Conservation (phyloP, 2,113 vertebrate species). For the Caranx ignobilis region DNA sequence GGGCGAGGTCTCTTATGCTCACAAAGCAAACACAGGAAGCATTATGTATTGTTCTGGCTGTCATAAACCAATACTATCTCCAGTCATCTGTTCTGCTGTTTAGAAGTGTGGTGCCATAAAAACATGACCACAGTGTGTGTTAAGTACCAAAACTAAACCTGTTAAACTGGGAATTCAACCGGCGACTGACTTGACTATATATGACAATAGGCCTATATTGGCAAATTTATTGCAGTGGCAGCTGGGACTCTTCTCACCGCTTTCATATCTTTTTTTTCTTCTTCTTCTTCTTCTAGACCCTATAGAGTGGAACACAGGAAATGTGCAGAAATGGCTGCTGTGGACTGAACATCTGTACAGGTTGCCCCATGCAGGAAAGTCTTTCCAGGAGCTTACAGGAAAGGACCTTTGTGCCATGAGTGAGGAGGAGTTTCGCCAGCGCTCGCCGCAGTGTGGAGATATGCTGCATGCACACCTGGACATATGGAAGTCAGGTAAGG, state of each 20-base stretch:
- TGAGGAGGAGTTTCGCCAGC: conserved; percentile 94
- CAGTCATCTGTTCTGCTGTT: conserved; percentile 55
- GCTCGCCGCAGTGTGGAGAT: conserved; percentile 90
- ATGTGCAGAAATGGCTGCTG: conserved; percentile 98
- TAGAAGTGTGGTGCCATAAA: conserved; percentile 31
- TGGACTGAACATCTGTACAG: conserved; percentile 98
- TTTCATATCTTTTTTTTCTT: background rate
- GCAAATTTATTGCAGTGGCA: conserved; percentile 11
- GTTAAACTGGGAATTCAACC: background rate
- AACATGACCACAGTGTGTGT: conserved; percentile 31
- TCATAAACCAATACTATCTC: conserved; percentile 64
- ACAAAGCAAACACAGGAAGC: conserved; percentile 67
- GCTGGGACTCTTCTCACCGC: conserved; percentile 35
- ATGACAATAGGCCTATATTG: background rate
- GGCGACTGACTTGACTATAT: background rate
- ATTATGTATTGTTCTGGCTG: conserved; percentile 52
- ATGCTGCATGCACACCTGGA: conserved; percentile 96
- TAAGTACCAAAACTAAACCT: background rate
- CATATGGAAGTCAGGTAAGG: conserved; percentile 97
- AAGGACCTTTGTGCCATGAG: conserved; percentile 94
- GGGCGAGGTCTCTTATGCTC: conserved; percentile 73
- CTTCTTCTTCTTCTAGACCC: conserved; percentile 84
- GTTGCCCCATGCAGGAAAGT: conserved; percentile 91
- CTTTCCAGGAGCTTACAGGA: conserved; percentile 93
- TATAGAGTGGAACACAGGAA: conserved; percentile 90